These are phyloP conservation scores for Tetranychus truncatus DNA, from an alignment of 2,888 invertebrate genomes.

Conservation along the genomic window DNA sequence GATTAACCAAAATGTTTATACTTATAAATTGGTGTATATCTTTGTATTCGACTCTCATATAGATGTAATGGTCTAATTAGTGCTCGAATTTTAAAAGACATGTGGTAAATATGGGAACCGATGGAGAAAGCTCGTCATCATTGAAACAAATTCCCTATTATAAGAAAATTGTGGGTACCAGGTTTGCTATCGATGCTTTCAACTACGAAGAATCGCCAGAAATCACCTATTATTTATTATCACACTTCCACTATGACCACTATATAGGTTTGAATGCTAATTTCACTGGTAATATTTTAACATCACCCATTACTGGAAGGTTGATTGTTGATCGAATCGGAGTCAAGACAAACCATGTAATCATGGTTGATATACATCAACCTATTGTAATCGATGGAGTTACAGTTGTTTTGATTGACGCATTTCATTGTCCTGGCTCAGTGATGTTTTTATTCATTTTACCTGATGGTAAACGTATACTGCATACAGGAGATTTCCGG, in stretches of 20 bases:
- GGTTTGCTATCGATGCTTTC: constrained; percentile 58
- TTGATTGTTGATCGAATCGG: constrained; percentile 9
- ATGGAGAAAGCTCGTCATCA: not conserved
- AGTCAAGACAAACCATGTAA: constrained; percentile 3
- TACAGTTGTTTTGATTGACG: constrained; percentile 49
- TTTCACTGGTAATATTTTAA: constrained; percentile 47
- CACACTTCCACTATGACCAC: constrained; percentile 61
- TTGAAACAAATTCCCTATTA: constrained; percentile 15
- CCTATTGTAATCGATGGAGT: constrained; percentile 40
- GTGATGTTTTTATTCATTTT: constrained; percentile 51
- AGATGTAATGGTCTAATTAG: no score
- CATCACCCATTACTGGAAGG: constrained; percentile 40
- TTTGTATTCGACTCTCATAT: no score
- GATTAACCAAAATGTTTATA: no score
- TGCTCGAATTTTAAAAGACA: no score
- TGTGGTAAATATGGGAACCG: no score
- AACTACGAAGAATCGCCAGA: constrained; percentile 50
- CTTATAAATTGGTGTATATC: no score
- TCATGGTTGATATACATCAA: constrained; percentile 39
- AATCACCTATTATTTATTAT: constrained; percentile 50
- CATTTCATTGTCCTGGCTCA: constrained; percentile 61
- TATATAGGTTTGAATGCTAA: constrained; percentile 49
- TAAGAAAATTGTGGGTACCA: constrained; percentile 39
- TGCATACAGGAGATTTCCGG: constrained; percentile 61
- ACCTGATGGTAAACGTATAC: constrained; percentile 41